Percentiles rank a stretch among this genome's conserved stretches.
Evolutionary conservation across 2,113 vertebrate species (phyloP).

Genomic region (Mastomys natalensis): DNA sequence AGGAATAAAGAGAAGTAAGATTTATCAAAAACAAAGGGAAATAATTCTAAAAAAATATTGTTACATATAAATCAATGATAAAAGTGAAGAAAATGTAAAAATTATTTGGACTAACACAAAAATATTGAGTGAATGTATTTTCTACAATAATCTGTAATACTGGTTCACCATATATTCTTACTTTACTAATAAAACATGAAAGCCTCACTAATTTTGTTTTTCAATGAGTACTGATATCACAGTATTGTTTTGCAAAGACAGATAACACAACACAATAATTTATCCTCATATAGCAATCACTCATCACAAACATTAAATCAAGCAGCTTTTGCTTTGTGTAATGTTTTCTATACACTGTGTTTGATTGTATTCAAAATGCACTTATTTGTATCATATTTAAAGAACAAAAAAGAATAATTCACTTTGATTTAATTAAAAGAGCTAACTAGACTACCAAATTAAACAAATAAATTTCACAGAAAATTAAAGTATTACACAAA

Average conservation of each 20-base stretch:
- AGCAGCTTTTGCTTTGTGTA: not conserved
- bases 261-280: not conserved
- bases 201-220: slow-evolving; percentile 26
- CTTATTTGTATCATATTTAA: not conserved
- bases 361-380: not conserved
- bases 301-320: slow-evolving; percentile 10
- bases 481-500: slow-evolving; percentile 42
- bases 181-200: slow-evolving; percentile 32
- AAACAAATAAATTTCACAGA: slow-evolving; percentile 32
- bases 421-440: slow-evolving; percentile 4
- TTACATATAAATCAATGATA: slow-evolving; percentile 37
- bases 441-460: not conserved
- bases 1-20: not conserved
- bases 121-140: not conserved
- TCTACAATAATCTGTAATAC: not conserved
- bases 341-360: not conserved
- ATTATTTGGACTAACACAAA: not conserved
- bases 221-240: slow-evolving; percentile 6
- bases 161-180: not conserved
- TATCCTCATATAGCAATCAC: not conserved
- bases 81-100: not conserved
- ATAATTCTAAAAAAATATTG: slow-evolving; percentile 27
- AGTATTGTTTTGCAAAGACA: slow-evolving; percentile 36
- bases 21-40: not conserved
- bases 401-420: not conserved